Evolutionary conservation across 2,113 vertebrate genomes (phyloP), one percentile per base, ranked within the genome.

Genomic region (Ardeotis arabs): DNA sequence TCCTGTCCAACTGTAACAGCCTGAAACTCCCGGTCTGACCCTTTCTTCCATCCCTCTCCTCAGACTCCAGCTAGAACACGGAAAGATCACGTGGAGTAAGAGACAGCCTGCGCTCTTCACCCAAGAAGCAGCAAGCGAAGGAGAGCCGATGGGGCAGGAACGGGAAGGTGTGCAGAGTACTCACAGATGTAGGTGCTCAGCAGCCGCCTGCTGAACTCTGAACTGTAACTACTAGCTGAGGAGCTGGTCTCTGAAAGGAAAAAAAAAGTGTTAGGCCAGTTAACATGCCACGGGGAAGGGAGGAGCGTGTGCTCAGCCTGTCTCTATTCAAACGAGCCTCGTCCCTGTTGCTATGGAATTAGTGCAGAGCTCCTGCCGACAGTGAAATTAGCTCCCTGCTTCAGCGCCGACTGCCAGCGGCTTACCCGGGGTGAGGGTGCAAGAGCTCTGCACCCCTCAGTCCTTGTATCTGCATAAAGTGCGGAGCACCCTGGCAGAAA

Each of bases 151-250:
- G 5, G 56, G 39, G 55, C n/a, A 77, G 62, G 50, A 33, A 19
- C 0, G 25, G 77, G 79, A 9, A 72, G 28, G 52, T 4, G 13
- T 29, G 47, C 63, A 31, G 44, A 5, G 47, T 64, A 98, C 99
- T 99, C 96, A 99, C 99, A 99, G 89, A 99, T 99, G 44, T 99
- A 99, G 9, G 99, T 98, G 91, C 99, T 99, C 70, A 99, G 99
- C 66, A 99, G 99, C 31, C 98, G 91, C 60, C 98, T 98, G 98
- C 98, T 99, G 98, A 99, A 99, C 88, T 99, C 99, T 0, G 99
- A 99, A 87, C 98, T 99, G 98, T 99, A 99, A 97, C 98, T 99
- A 93, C 98, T 99, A 25, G 99, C 98, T 2, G 98, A 99, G 7
- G 99, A 99, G 28, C 99, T 99, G 84, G 98, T 99, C 97, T 99